Conservation (phyloP, 2,797 vertebrate species). For the Arrhamphus sclerolepis region DNA sequence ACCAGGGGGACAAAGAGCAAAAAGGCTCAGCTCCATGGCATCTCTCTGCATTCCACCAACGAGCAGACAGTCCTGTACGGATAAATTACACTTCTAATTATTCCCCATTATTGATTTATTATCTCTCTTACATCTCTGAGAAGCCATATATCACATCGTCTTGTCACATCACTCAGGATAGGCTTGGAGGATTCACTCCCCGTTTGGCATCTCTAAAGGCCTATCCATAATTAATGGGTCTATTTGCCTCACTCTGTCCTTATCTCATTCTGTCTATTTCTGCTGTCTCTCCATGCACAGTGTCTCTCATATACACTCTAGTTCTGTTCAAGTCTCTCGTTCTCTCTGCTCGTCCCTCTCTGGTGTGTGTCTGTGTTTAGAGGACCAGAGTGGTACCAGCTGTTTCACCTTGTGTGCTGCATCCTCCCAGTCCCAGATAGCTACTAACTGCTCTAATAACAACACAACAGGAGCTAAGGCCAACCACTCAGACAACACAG, state of each 20-base stretch:
- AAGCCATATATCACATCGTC: conserved; percentile 70
- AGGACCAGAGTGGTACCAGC: conserved; percentile 71
- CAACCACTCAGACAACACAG: conserved; percentile 57
- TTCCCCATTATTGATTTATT: conserved; percentile 79
- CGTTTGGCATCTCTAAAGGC: conserved; percentile 77
- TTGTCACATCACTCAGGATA: conserved; percentile 75
- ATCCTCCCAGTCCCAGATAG: conserved; percentile 58
- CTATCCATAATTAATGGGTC: conserved; percentile 81
- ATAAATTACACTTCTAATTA: conserved; percentile 81
- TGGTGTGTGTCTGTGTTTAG: conserved; percentile 46
- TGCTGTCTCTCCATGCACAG: conserved; percentile 30
- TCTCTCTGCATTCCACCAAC: conserved; percentile 28
- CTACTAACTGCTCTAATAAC: conserved; percentile 72
- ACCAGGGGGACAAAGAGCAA: conserved; percentile 55
- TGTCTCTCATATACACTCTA: conserved; percentile 32
- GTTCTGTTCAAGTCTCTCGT: conserved; percentile 30
- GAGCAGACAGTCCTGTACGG: conserved; percentile 37
- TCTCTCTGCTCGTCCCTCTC: conserved; percentile 21
- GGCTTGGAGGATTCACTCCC: conserved; percentile 70
- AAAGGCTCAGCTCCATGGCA: conserved; percentile 40
- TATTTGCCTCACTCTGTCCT: conserved; percentile 66
- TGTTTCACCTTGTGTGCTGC: conserved; percentile 67
- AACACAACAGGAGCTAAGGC: conserved; percentile 61
- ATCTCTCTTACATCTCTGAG: conserved; percentile 70
- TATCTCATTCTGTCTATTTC: conserved; percentile 47